Base-by-base conservation (phyloP, 2,888 invertebrate genomes). In the Aspidapion aeneum region DNA sequence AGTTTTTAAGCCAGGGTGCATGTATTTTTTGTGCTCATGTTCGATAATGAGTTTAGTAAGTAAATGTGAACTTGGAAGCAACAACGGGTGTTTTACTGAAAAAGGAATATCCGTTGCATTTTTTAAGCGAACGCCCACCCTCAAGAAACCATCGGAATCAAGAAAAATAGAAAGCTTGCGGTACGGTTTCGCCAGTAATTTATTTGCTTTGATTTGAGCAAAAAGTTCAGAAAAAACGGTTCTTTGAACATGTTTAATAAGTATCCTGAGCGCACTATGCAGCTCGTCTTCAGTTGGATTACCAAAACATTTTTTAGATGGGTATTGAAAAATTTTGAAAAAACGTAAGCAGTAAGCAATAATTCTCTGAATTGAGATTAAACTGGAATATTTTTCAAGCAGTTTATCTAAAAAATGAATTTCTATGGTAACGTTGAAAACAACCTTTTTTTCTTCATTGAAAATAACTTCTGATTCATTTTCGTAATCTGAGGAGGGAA, bases 21-120 rank as follows among this genome's bases (percentile, higher is more conserved):
- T 2, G 21, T 56, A 56, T 18, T 18, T 56, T 18, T 21, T n/a
- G n/a, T 56, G 21, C 7, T 7, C 5, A 21, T 52, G n/a, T 19
- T 52, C 5, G 5, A 52, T 52, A 3, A 52, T 5, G n/a, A 18
- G 52, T 9, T 5, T 52, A 9, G 52, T 18, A 9, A 52, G 17
- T 17, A 5, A n/a, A 52, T 52, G 5, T 9, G 52, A 52, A 19
- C 7, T 52, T 9, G 52, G 19, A 9, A 52, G 52, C 52, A 52
- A n/a, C 18, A 60, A 48, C 2, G 60, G 55, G 19, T 55, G 60
- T 22, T 60, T 60, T 18, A 55, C n/a, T 2, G 60, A 60, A 60
- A 55, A 55, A 18, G 2, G 18, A 12, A 56, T 12, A 56, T 56
- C n/a, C 3, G 20, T 1, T 3, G 17, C 19, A 18, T 17, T 35